Evolutionary conservation across 2,888 invertebrate genomes (phyloP), one percentile per base, ranked within the genome.

Genomic region (Acleris literana): DNA sequence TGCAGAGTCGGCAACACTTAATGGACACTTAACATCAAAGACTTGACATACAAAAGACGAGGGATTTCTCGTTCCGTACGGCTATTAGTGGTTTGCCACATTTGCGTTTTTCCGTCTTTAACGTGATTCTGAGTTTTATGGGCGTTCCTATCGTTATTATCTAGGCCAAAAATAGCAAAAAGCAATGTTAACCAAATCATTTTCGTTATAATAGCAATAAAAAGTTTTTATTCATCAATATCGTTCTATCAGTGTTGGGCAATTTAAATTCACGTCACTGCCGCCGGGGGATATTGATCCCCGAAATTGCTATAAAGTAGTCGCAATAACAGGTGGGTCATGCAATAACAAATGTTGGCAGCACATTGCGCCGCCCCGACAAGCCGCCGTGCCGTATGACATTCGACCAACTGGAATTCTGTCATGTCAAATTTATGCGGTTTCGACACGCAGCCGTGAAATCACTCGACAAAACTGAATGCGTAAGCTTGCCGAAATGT

Each of bases 341-440:
- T 80, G 76, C 78, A 78, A 78, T 81, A 78, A 57, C 59, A 55
- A 74, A 73, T 70, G 74, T 70, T 70, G 75, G 78, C 80, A 76
- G 76, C 79, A 81, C 80, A 71, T 71, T 69, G 68, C 69, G 69
- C 55, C 68, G 59, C 69, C 68, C 18, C 54, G 54, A 33, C 29
- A 39, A 46, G 46, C 46, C 43, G 16, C 20, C 55, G 65, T 66
- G 56, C 61, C 61, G 57, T 57, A 62, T 74, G 74, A 75, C 76
- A 76, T 76, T 76, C 72, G 74, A 69, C 70, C 75, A 77, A 84
- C 82, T 80, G 82, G 82, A 81, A 80, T 84, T 79, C 76, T 80
- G 79, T 73, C 78, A 75, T 75, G 78, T 81, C 80, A 81, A 80
- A 81, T 82, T 79, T 75, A 78, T 76, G 71, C 69, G 48, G 69